Percentiles rank a stretch among this genome's conserved stretches.
phyloP scores from a whole-genome alignment of 2,888 invertebrate genomes.

The Bombylius discolor region DNA sequence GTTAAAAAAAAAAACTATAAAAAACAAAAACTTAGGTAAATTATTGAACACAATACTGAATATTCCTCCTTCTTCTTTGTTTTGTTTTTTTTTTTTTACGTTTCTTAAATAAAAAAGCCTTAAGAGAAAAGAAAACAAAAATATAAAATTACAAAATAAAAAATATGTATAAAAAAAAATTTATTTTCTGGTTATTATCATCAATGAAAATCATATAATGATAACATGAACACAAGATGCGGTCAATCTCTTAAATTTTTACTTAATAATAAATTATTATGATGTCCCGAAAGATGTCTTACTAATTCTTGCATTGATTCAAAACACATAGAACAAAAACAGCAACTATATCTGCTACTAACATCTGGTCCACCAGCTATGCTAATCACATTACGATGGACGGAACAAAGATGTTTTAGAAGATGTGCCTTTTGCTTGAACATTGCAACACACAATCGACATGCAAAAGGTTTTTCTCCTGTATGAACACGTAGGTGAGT shows the following conservation, averaged over 20 bases:
- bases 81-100: no score
- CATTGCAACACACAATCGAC: slow-evolving; percentile 79
- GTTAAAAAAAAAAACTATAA: no score
- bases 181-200: no score
- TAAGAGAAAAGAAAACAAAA: no score
- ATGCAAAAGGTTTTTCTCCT: slow-evolving; percentile 80
- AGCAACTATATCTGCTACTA: slow-evolving; percentile 68
- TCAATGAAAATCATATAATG: neutral
- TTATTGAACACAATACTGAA: no score
- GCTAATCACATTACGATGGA: slow-evolving; percentile 77
- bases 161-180: no score
- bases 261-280: slow-evolving; percentile 74
- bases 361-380: slow-evolving; percentile 52
- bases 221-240: neutral
- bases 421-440: slow-evolving; percentile 84
- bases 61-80: no score
- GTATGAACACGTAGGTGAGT: slow-evolving; percentile 79
- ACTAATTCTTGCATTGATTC: slow-evolving; percentile 77
- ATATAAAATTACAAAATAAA: no score
- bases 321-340: slow-evolving; percentile 75
- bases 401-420: slow-evolving; percentile 76
- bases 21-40: no score
- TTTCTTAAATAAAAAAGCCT: no score
- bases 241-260: slow-evolving; percentile 71
- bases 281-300: slow-evolving; percentile 74